Evolutionary conservation across 2,888 invertebrate genomes (phyloP), one percentile per base, ranked within the genome.

Genomic region (Standfussiana lucernea): DNA sequence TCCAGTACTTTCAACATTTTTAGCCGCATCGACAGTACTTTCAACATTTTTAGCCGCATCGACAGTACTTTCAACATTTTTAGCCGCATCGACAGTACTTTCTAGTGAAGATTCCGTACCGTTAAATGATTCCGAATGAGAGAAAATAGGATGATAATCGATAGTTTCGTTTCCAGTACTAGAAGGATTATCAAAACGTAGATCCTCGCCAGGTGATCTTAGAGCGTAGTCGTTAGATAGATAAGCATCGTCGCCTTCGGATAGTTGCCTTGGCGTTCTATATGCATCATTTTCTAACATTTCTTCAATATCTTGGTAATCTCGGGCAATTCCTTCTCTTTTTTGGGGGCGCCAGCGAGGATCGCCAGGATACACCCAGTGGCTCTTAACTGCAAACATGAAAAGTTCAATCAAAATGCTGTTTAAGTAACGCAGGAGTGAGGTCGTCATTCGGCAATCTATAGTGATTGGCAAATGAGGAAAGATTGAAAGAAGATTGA

Each of bases 321-420:
- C 68, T 1, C 0, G 0, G 7, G 21, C 8, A 35, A 42, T 1
- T 35, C 18, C 62, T 64, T 24, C 13, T 15, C 10, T 40, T 13
- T 2, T 42, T 42, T 11, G 42, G 11, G 42, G 42, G 42, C 42
- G 76, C 75, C 71, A 78, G 15, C 81, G 75, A 32, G 74, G 61
- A 68, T 53, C 62, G 7, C 32, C 74, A n/a, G 74, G 70, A 62
- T 78, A 77, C 1, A 47, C 13, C 61, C 73, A 75, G 56, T 72
- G 83, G 21, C 65, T 59, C 11, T 40, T 77, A 13, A 83, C 85
- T 86, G 83, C 24, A 83, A 85, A 53, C 10, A 75, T 35, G 53
- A 62, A 40, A 15, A 5, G 5, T n/a, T 10, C 0, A 15, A 53
- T 65, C 15, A 47, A 50, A 72, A 35, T 10, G 32, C 10, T 42